Base-by-base conservation (phyloP, 2,888 invertebrate species). In the Pseudolycoriella hygida region DNA sequence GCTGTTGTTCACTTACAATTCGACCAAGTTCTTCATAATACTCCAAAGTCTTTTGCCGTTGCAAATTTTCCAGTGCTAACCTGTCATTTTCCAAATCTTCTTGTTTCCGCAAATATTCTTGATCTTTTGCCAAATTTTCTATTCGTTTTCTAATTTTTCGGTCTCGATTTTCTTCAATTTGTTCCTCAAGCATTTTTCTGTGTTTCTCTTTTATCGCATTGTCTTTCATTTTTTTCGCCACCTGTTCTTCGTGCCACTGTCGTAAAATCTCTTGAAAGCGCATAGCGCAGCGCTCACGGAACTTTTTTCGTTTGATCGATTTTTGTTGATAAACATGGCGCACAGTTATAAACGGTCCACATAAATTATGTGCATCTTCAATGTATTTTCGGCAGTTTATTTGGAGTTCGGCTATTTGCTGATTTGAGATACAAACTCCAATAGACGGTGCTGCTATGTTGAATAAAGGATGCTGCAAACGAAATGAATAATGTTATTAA, bases 311-410 rank as follows among this genome's bases (percentile, higher is more conserved):
- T 44, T 67, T 67, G 0, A 68, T 68, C 42, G 67, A 66, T 19
- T 65, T 60, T 44, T 68, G 67, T 11, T 71, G 55, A 37, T 71
- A 57, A 3, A 74, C 66, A 53, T 67, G 66, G 15, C 67, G 62
- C 53, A 73, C 69, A 0, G 69, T 68, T 14, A 71, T 63, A 0
- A 68, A 62, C 37, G 68, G 66, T 0, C 70, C 72, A 47, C 71
- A 70, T 0, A 70, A 67, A 12, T 53, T 47, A 4, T 50, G 49
- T 1, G 59, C 55, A 2, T 51, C 47, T 8, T 53, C 48, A 14
- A 55, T 53, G 44, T 61, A 61, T 2, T 48, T 48, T 2, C 48
- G 46, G 37, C 57, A 63, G 12, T 25, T 47, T 31, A 17, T 37
- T 48, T 55, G 51, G 3, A 58, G 40, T 15, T 50, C 49, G n/a